These are phyloP conservation scores for Dromaius novaehollandiae DNA, from an alignment of 2,113 vertebrate genomes.

Conservation along the genomic window DNA sequence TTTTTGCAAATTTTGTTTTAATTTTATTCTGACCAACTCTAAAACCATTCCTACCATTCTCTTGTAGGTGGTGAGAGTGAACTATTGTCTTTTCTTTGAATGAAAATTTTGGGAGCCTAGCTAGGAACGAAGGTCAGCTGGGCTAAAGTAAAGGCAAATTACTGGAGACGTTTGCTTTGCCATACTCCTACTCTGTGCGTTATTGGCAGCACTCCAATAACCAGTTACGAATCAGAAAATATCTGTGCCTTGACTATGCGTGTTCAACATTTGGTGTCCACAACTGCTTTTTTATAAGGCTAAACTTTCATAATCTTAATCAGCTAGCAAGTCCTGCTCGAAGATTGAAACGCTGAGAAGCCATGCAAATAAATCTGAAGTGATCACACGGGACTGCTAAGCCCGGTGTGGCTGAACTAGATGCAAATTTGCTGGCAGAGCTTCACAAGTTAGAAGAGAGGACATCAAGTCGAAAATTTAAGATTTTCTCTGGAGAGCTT, in stretches of 20 bases:
- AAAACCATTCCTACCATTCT: neutral
- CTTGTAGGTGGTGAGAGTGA: neutral
- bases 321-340: neutral
- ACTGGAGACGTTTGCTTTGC: neutral
- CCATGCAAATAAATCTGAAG: neutral
- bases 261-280: too few species aligned
- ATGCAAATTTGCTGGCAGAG: neutral
- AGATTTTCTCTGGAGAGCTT: neutral
- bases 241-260: neutral
- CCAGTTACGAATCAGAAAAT: neutral
- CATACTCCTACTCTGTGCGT: neutral
- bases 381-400: neutral
- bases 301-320: neutral
- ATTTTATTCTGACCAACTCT: neutral
- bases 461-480: neutral
- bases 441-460: neutral
- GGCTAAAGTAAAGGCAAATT: neutral
- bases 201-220: neutral
- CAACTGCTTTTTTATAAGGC: neutral
- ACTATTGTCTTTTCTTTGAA: neutral
- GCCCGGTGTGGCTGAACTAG: neutral
- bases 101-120: neutral
- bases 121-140: constrained; percentile 25
- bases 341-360: neutral
- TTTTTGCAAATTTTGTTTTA: neutral